Conservation (phyloP, 1,140 invertebrate species). For the Octopus bimaculoides region DNA sequence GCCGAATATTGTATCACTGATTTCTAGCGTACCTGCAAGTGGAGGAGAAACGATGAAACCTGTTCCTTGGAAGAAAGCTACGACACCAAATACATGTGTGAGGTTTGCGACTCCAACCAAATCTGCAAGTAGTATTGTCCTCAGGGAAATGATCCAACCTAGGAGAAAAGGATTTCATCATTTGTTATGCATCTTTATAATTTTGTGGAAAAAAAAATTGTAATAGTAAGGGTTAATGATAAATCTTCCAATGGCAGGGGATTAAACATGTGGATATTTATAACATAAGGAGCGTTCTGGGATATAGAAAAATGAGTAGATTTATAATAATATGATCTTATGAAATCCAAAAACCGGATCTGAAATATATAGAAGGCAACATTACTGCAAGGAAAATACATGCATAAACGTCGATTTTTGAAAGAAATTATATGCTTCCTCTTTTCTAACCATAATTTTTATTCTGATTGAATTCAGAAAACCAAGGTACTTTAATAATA, state of each 20-base stretch:
- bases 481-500: too few species aligned
- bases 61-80: constrained; percentile 44
- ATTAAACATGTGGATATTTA: not conserved
- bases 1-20: too few species aligned
- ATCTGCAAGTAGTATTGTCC: constrained; percentile 44
- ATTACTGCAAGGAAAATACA: too few species aligned
- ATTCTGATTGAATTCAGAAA: too few species aligned
- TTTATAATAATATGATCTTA: not conserved
- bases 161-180: constrained; percentile 11
- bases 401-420: too few species aligned
- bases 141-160: constrained; percentile 38
- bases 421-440: too few species aligned
- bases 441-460: too few species aligned
- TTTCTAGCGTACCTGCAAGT: constrained; percentile 31
- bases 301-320: not conserved
- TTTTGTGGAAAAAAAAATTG: not conserved
- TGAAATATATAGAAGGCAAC: too few species aligned
- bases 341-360: too few species aligned
- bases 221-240: too few species aligned
- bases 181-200: not conserved
- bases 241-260: not conserved
- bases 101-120: constrained; percentile 39
- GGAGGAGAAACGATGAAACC: constrained; percentile 39
- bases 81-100: constrained; percentile 39
- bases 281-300: not conserved